Conservation (phyloP, 2,888 invertebrate genomes). For the Hydriomena furcata region DNA sequence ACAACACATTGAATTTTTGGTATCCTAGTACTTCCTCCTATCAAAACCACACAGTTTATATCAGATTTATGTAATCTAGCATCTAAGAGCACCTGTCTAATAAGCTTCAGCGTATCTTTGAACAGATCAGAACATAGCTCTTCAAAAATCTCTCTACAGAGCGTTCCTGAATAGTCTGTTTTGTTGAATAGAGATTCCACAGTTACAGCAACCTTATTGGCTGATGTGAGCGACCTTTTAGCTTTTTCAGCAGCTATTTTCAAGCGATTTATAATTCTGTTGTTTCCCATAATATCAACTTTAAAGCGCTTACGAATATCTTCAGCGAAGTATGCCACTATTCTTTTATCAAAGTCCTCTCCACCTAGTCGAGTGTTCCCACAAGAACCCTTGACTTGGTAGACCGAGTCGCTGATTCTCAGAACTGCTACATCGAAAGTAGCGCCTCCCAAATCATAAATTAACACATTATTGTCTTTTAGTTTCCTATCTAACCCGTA, state of each 20-base stretch:
- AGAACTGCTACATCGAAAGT: conserved; percentile 66
- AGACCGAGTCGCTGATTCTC: conserved; percentile 51
- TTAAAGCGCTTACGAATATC: conserved; percentile 58
- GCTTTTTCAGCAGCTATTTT: conserved; percentile 60
- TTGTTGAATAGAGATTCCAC: conserved; percentile 55
- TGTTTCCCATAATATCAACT: conserved; percentile 45
- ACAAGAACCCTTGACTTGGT: conserved; percentile 60
- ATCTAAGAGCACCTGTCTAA: conserved; percentile 53
- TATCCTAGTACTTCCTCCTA: conserved; percentile 68
- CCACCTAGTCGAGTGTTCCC: conserved; percentile 62
- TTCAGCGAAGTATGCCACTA: conserved; percentile 61
- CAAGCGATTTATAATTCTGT: conserved; percentile 50
- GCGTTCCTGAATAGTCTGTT: conserved; percentile 53
- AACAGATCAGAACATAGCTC: conserved; percentile 70
- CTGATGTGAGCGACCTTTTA: conserved; percentile 55
- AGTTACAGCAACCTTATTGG: conserved; percentile 49
- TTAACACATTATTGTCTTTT: conserved; percentile 51
- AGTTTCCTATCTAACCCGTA: conserved; percentile 55
- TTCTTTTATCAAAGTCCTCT: conserved; percentile 67
- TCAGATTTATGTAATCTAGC: conserved; percentile 52
- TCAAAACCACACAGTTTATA: conserved; percentile 56
- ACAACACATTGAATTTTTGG: conserved; percentile 60
- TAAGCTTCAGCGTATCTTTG: conserved; percentile 49
- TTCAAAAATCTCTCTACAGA: conserved; percentile 60
- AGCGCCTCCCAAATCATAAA: conserved; percentile 69